Evolutionary conservation across 2,797 vertebrate genomes (phyloP).

Genomic region (Peromyscus aztecus): DNA sequence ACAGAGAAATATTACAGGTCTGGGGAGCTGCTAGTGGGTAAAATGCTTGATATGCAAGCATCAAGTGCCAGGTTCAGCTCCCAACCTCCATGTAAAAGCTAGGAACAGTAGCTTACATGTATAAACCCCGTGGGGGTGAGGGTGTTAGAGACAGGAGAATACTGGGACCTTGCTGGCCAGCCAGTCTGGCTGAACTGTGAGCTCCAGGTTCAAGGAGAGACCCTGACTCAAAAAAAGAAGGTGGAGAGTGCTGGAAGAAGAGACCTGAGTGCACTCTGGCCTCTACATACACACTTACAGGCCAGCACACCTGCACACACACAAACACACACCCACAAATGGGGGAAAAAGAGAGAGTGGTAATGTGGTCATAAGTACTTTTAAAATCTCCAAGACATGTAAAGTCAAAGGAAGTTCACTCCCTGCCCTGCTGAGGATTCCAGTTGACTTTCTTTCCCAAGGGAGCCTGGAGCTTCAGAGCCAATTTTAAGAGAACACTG

Average conservation of each 20-base stretch:
- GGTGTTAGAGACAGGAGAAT: not conserved
- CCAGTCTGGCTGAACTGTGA: not conserved
- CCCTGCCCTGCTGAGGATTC: not conserved
- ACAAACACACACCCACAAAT: not conserved
- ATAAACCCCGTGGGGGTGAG: not conserved
- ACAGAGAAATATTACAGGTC: not conserved
- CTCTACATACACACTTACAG: not conserved
- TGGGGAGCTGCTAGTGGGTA: not conserved
- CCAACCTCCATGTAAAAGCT: not conserved
- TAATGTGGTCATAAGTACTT: not conserved
- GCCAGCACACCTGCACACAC: not conserved
- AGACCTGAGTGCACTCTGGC: not conserved
- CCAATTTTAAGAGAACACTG: not conserved
- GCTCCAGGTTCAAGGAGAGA: not conserved
- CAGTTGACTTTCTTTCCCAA: not conserved
- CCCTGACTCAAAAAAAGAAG: not conserved
- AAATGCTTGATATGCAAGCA: not conserved
- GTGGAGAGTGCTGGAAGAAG: not conserved
- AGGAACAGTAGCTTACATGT: not conserved
- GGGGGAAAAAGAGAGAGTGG: not conserved
- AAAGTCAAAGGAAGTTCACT: conserved; percentile 26
- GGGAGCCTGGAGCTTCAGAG: not conserved
- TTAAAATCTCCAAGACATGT: not conserved
- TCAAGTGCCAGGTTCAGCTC: not conserved
- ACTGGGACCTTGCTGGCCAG: not conserved